Evolutionary conservation across 2,113 vertebrate species (phyloP), one percentile per base, ranked within the genome.

Genomic region (Lagenorhynchus albirostris): DNA sequence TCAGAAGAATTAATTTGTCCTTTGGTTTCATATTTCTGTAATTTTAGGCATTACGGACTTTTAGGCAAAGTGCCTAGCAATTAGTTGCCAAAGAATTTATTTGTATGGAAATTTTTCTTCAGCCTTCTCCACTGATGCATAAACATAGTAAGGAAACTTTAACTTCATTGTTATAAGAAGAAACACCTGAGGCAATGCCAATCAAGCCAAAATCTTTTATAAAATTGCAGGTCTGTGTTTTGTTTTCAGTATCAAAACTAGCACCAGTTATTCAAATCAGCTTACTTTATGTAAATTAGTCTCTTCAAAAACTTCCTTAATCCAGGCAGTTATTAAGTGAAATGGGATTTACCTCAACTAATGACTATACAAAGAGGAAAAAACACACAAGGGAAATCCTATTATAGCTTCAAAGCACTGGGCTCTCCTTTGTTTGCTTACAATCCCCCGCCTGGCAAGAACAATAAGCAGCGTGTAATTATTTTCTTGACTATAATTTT

Each of bases 261-360:
- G 67, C 1, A 21, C 65, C 94, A 95, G 26, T 71, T 97, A 97
- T 98, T 97, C 67, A 97, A 96, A 98, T 89, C 63, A 77, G 79
- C 26, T 63, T 95, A 58, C 50, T 98, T 97, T 96, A 95, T 95
- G 96, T 94, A 95, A 71, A 98, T 97, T 65, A 98, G 67, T 87
- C 47, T 23, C 36, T 95, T 97, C 70, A 92, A 94, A 97, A 98
- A 47, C 23, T n/a, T 95, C 26, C 80, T 60, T 98, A 97, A 97
- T 97, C 88, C 97, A 62, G 85, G 73, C 71, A 74, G 84, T 97
- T 98, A 95, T 96, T 98, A 97, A 96, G 8, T 65, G 18, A 98
- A 98, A 98, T 95, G 62, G 38, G 84, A 97, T 98, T 98, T 98
- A 94, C 82, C 71, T 90, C 71, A 96, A 87, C 14, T 5, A 97